phyloP scores from a whole-genome alignment of 2,888 invertebrate species.

The Catocala sponsa region DNA sequence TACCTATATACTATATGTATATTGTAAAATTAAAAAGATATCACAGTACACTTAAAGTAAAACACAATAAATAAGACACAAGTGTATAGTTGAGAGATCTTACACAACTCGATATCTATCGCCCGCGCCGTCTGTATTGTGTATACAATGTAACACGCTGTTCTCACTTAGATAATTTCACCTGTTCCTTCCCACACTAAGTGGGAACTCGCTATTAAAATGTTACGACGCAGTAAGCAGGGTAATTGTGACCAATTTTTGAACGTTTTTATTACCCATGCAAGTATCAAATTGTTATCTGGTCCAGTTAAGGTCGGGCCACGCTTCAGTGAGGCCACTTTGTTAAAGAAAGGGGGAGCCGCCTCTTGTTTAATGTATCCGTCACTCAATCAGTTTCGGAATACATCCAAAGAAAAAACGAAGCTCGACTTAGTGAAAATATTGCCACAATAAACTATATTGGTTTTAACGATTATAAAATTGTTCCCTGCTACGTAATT shows the following conservation, averaged over 20 bases:
- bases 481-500: no score
- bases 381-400: slow-evolving; percentile 21
- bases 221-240: slow-evolving; percentile 81
- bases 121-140: not conserved
- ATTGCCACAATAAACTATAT: no score
- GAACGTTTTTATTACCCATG: slow-evolving; percentile 82
- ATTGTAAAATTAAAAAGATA: no score
- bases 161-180: slow-evolving; percentile 34
- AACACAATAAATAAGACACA: not conserved
- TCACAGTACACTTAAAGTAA: no score
- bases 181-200: slow-evolving; percentile 74
- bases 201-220: slow-evolving; percentile 79
- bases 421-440: no score
- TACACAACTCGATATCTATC: slow-evolving; percentile 20
- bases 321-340: slow-evolving; percentile 60
- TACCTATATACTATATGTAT: no score
- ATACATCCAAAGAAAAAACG: not conserved
- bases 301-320: slow-evolving; percentile 61
- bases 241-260: slow-evolving; percentile 84
- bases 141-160: slow-evolving; percentile 15
- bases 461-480: no score
- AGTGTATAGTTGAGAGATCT: slow-evolving; percentile 18
- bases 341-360: slow-evolving; percentile 54
- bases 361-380: slow-evolving; percentile 31
- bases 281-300: slow-evolving; percentile 82